Base-by-base conservation (phyloP, 2,113 vertebrate species). In the Lipotes vexillifer region DNA sequence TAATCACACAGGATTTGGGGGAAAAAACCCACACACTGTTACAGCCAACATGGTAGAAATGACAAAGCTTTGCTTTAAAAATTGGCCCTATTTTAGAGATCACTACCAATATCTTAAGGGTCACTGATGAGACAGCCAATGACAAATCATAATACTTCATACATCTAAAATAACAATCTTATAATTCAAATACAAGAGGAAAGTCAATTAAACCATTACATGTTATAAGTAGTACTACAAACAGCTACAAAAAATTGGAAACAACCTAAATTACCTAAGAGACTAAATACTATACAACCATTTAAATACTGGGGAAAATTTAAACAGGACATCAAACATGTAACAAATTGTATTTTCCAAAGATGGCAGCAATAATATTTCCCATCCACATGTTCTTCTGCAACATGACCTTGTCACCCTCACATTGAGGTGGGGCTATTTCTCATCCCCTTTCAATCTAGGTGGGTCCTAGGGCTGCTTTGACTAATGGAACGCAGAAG, bases 121-220 rank as follows among this genome's bases (percentile, higher is more conserved):
- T 84, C 63, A 92, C 1, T 31, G 4, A 52, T 55, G 31, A 95
- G 15, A 57, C 2, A 68, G 7, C 9, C 25, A 87, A 83, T 85
- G 27, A 33, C 44, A 97, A 88, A 81, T 77, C 66, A 38, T 31
- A 95, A 87, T 29, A 93, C 2, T 59, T 83, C 17, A 8, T 18
- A 72, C 82, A 14, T 88, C 95, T 65, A 95, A 96, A 78, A 66
- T 69, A 68, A 75, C 94, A 92, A 83, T 83, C 38, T 6, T 87
- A 2, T 63, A 78, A 78, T 88, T 85, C 41, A 82, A 94, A 88
- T 29, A 72, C 78, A 81, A 93, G 18, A 41, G 23, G 27, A 66
- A 86, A 77, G 36, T 68, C 49, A 85, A 81, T 55, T n/a, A 83
- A 33, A 69, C 0, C 17, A 55, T 74, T 87, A 65, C 36, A 81